These are phyloP conservation scores for Mandrillus leucophaeus DNA, from an alignment of 2,113 vertebrate genomes.

Conservation along the genomic window DNA sequence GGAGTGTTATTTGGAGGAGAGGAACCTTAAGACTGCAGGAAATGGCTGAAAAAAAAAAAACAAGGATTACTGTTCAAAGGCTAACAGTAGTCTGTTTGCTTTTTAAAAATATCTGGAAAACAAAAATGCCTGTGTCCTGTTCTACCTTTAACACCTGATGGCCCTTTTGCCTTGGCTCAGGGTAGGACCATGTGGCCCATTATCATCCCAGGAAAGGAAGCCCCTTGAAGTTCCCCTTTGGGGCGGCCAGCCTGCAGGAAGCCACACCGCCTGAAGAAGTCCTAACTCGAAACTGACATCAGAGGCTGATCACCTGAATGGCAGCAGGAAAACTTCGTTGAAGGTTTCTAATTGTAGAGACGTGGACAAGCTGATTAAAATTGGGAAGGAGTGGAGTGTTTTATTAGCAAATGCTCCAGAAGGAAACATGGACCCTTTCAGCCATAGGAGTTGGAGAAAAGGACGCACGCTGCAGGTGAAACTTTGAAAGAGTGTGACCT, in stretches of 20 bases:
- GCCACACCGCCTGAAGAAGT: neutral
- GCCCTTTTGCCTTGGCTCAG: constrained; percentile 74
- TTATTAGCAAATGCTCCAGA: constrained; percentile 57
- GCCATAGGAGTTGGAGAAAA: constrained; percentile 44
- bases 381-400: neutral
- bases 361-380: constrained; percentile 69
- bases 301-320: constrained; percentile 72
- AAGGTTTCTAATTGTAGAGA: constrained; percentile 77
- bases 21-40: neutral
- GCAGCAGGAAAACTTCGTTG: constrained; percentile 81
- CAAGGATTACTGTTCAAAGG: constrained; percentile 80
- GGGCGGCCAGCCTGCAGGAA: constrained; percentile 42
- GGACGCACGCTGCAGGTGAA: constrained; percentile 75
- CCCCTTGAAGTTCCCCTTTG: constrained; percentile 47
- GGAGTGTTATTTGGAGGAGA: constrained; percentile 30
- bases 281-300: constrained; percentile 48
- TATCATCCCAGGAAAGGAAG: constrained; percentile 72
- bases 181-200: constrained; percentile 62
- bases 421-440: constrained; percentile 72
- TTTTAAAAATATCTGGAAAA: constrained; percentile 83
- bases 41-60: constrained; percentile 76
- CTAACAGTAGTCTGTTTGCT: constrained; percentile 82
- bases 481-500: constrained; percentile 51
- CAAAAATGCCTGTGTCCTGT: constrained; percentile 74
- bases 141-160: constrained; percentile 81